Evolutionary conservation across 1,140 invertebrate genomes (phyloP), one percentile per base, ranked within the genome.

Genomic region (Bactericera cockerelli): DNA sequence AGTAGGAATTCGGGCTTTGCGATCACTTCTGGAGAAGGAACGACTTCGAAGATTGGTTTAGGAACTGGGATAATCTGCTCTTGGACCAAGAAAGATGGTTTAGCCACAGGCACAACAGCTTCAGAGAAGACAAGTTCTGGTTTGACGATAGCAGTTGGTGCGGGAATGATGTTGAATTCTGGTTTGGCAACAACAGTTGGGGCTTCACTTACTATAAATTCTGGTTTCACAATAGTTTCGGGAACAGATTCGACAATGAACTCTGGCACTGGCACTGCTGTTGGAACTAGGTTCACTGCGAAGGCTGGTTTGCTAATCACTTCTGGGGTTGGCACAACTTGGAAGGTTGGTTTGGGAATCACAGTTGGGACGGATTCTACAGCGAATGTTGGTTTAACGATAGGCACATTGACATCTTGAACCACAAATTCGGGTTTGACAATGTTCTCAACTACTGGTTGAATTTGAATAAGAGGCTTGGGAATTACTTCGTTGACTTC

Each of bases 311-410:
- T 49, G 42, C 42, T 49, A 8, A 49, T 22, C n/a, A 49, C 42
- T 49, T 16, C 22, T 6, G 42, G 42, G 6, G 22, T 22, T 49
- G 42, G 42, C 22, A 19, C 42, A 49, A 49, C 42, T 19, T 19
- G n/a, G 22, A 49, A 49, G 19, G 42, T 49, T 49, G 42, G 42
- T 49, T 49, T 49, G n/a, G 42, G n/a, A n/a, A 49, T 49, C n/a
- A 49, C 42, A 19, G n/a, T 22, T 49, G 42, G 42, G n/a, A 49
- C 42, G 8, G 42, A 22, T 49, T 16, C 22, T 10, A 49, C 22
- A 8, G 42, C 42, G 42, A 49, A 49, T 6, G 42, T 49, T 49
- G 42, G 42, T 22, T 49, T 49, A n/a, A 16, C 42, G 8, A 49
- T 22, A 10, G 42, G 42, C 8, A 49, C 42, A 16, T 16, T 16